Percentiles rank a stretch among this genome's conserved stretches.
phyloP scores from a whole-genome alignment of 2,888 invertebrate genomes.

The Luperina nickerlii region DNA sequence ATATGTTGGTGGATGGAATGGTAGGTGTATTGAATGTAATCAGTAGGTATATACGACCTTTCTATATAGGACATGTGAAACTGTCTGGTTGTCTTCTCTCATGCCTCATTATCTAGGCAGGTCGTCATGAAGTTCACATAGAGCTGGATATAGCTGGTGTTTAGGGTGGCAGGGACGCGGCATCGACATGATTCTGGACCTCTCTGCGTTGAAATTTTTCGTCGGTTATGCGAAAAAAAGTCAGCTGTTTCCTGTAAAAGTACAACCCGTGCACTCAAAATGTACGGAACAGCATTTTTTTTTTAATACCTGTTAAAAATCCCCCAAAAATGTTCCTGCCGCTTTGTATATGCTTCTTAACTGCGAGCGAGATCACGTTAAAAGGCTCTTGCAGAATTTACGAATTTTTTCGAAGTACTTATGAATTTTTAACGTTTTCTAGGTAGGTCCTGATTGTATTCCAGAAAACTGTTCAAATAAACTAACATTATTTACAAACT shows the following conservation, averaged over 20 bases:
- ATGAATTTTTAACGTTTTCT: background rate
- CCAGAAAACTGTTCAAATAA: background rate
- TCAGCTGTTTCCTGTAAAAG: background rate
- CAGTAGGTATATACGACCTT: background rate
- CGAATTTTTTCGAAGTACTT: too few species aligned
- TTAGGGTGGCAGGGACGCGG: background rate
- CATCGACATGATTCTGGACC: background rate
- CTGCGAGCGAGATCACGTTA: background rate
- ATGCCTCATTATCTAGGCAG: background rate
- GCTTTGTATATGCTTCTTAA: background rate
- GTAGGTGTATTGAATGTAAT: background rate
- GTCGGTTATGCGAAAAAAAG: background rate
- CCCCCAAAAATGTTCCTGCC: background rate
- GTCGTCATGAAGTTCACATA: background rate
- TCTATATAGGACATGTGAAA: background rate
- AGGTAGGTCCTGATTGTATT: background rate
- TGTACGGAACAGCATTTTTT: background rate
- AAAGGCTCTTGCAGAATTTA: background rate
- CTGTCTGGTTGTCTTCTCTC: background rate
- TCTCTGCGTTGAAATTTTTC: background rate
- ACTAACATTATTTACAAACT: background rate
- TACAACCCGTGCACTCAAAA: background rate
- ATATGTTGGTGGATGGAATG: background rate
- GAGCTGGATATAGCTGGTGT: background rate
- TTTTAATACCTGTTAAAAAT: background rate